A percentile compares a stretch with the other conserved stretches of the same genome.
phyloP scores from a whole-genome alignment of 2,113 vertebrate genomes.

The Serinus canaria region DNA sequence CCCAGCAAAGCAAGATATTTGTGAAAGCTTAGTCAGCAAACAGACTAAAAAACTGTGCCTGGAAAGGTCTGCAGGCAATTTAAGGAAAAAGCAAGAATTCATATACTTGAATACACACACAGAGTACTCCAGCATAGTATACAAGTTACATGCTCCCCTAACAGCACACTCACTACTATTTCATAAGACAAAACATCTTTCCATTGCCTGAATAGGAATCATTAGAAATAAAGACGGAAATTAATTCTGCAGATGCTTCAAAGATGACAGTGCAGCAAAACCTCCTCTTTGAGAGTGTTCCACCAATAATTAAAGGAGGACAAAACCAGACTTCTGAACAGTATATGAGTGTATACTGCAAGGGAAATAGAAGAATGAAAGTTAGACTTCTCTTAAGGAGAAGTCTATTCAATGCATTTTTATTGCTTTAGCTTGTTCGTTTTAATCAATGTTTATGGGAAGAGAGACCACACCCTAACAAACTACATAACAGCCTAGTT shows the following conservation, averaged over 20 bases:
- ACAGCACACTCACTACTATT: not conserved
- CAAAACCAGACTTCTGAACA: not conserved
- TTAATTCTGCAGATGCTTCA: not conserved
- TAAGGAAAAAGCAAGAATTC: not conserved
- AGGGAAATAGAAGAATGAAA: not conserved
- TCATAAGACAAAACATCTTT: not conserved
- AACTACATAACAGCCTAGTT: not conserved
- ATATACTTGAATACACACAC: not conserved
- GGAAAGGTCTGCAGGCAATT: not conserved
- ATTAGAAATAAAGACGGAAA: not conserved
- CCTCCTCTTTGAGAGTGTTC: not conserved
- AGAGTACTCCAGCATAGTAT: not conserved
- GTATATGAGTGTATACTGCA: not conserved
- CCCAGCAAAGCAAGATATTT: not conserved
- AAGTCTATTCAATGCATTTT: not conserved
- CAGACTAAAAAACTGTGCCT: not conserved
- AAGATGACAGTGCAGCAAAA: not conserved
- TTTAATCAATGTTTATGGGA: not conserved
- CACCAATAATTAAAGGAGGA: not conserved
- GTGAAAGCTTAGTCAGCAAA: slow-evolving; percentile 2
- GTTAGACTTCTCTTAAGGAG: not conserved
- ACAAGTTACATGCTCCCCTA: not conserved
- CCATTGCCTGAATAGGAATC: not conserved
- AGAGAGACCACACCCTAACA: not conserved
- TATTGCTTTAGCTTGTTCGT: not conserved